Conservation (phyloP, 2,113 vertebrate genomes). For the Dromiciops gliroides region DNA sequence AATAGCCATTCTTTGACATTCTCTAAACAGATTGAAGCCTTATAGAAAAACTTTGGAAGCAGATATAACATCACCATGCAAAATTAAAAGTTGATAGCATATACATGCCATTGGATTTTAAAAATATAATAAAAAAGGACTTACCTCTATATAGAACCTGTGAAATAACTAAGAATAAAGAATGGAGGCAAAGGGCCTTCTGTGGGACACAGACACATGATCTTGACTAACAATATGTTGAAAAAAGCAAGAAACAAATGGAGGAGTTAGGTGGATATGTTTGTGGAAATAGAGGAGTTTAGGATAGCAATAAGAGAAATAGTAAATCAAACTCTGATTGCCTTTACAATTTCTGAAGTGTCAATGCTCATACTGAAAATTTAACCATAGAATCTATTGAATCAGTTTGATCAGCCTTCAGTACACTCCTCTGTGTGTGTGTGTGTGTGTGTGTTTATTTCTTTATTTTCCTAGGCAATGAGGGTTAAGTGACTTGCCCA, state of each 20-base stretch:
- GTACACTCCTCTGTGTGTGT: too few species aligned
- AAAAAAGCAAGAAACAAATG: neutral
- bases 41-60: neutral
- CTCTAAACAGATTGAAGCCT: neutral
- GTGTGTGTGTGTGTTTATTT: too few species aligned
- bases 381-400: neutral
- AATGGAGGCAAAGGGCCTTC: neutral
- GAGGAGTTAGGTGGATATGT: neutral
- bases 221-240: neutral
- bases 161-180: neutral
- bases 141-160: neutral
- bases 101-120: too few species aligned
- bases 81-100: neutral
- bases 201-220: neutral
- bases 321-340: neutral
- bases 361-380: neutral
- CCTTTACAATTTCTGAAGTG: neutral
- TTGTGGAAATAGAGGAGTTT: neutral
- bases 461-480: too few species aligned
- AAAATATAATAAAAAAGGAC: neutral
- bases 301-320: neutral
- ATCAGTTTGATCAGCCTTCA: neutral
- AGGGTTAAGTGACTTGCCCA: too few species aligned
- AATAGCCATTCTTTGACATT: neutral
- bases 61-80: neutral